Percentiles rank a stretch among this genome's conserved stretches.
phyloP scores from a whole-genome alignment of 2,113 vertebrate species.

The Ptilonorhynchus violaceus region DNA sequence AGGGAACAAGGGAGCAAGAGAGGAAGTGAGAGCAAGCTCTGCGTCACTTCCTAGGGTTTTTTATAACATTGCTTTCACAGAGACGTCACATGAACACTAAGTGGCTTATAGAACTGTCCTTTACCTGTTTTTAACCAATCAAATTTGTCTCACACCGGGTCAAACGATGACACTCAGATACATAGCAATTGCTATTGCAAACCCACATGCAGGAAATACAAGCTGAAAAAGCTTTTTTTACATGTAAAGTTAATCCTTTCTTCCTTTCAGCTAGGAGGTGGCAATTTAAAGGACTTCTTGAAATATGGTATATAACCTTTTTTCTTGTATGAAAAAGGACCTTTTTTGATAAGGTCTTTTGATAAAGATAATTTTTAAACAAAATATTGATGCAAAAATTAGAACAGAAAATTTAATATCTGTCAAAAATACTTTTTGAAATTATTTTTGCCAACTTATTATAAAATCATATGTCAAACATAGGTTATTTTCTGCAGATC shows the following conservation, averaged over 20 bases:
- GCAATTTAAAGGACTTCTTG: not conserved
- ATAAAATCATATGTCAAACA: not conserved
- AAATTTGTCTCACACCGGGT: no score
- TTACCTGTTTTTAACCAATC: no score
- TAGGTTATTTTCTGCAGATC: not conserved
- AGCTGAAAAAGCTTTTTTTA: not conserved
- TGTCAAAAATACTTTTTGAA: not conserved
- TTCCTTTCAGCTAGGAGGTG: not conserved
- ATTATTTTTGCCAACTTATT: not conserved
- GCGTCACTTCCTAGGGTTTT: no score
- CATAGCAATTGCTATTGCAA: not conserved
- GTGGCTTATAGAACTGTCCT: no score
- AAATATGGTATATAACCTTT: not conserved
- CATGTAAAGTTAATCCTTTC: not conserved
- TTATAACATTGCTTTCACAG: no score
- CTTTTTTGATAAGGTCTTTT: no score
- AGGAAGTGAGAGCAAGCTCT: no score
- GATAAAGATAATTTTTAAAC: not conserved
- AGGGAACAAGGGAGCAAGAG: no score
- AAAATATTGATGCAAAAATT: not conserved
- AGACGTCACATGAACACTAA: no score
- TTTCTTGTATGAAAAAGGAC: not conserved
- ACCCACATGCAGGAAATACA: not conserved
- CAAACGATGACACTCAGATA: no score
- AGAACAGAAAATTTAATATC: not conserved